A percentile compares a stretch with the other conserved stretches of the same genome.
These are phyloP conservation scores for Drosophila melanogaster DNA, from an alignment of 1,140 invertebrate genomes.

Conservation along the genomic window DNA sequence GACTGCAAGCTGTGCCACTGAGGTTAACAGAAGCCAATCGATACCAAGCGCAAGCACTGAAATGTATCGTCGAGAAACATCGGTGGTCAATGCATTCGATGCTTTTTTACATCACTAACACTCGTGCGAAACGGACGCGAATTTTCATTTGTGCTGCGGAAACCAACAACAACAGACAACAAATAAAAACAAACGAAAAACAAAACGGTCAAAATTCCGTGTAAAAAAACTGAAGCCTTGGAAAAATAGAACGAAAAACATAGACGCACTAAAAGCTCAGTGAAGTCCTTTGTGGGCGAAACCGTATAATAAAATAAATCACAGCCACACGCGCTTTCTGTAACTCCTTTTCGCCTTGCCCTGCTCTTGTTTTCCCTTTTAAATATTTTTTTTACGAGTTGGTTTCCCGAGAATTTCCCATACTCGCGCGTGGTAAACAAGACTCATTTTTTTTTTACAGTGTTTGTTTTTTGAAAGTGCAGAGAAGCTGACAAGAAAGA, in stretches of 20 bases:
- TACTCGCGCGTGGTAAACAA: constrained; percentile 14
- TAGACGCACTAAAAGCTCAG: not conserved
- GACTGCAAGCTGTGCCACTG: too few relatives aligned
- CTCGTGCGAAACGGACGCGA: constrained; percentile 5
- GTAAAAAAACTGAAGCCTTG: not conserved
- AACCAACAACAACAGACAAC: constrained; percentile 11
- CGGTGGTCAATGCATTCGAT: too few relatives aligned
- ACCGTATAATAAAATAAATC: not conserved
- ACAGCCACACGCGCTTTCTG: constrained; percentile 6
- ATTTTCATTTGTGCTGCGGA: constrained; percentile 3
- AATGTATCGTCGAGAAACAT: too few relatives aligned
- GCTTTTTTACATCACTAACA: not conserved
- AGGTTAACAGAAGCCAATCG: not conserved
- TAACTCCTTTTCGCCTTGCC: constrained; percentile 28
- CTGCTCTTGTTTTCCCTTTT: constrained; percentile 29
- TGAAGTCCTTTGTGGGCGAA: not conserved
- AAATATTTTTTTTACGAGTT: constrained; percentile 32
- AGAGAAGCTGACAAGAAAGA: constrained; percentile 9
- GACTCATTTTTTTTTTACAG: constrained; percentile 51
- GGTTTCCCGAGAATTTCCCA: not conserved
- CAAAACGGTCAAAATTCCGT: constrained; percentile 2
- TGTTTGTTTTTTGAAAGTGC: constrained; percentile 30
- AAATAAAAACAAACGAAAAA: constrained; percentile 13
- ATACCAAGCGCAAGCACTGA: too few relatives aligned
- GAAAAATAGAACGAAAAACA: not conserved